Evolutionary conservation across 2,888 invertebrate genomes (phyloP), one percentile per base, ranked within the genome.

Genomic region (Cristatella mucedo): DNA sequence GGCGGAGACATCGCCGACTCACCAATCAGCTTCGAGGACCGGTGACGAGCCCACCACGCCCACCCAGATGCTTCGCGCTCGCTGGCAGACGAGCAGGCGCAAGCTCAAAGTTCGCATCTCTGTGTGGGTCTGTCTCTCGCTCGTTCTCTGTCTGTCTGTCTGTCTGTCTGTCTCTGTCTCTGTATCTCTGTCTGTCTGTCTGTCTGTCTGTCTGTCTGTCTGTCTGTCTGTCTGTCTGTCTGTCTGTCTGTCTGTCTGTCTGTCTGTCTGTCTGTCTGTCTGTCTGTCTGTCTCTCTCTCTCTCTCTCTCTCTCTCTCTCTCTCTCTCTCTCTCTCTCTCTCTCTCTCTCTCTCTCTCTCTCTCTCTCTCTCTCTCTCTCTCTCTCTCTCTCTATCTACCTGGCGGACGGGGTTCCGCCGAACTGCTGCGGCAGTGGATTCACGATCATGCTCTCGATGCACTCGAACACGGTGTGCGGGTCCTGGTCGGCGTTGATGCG

Each of bases 401-500:
- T 26, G n/a, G 26, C 26, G 7, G n/a, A 26, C 7, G 26, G 15
- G 5, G 31, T 31, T 7, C 6, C 31, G 5, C 15, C 16, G 31
- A 16, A 29, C 22, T 44, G 29, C 36, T 58, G 60, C 4, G 62
- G 63, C 24, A 65, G 47, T 20, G 60, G 64, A 40, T 61, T 61
- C 9, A 64, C 63, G 16, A 64, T 51, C 52, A 59, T 56, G 41
- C 63, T 60, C 47, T 66, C 64, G 15, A 66, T 54, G 41, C 55
- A 55, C 45, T 66, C 66, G 53, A 66, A 66, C 38, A 66, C 63
- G 5, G 63, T 63, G 44, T 66, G 59, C 11, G 59, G 57, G 44
- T 64, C 65, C 42, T 66, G 66, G 42, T 66, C 65, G 1, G 57
- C 61, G 38, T 62, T 62, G 13, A 63, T 44, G 36, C 57, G 59